Percentiles rank a stretch among this genome's conserved stretches.
phyloP scores from a whole-genome alignment of 2,797 vertebrate genomes.

The Coccyzus lansbergi region DNA sequence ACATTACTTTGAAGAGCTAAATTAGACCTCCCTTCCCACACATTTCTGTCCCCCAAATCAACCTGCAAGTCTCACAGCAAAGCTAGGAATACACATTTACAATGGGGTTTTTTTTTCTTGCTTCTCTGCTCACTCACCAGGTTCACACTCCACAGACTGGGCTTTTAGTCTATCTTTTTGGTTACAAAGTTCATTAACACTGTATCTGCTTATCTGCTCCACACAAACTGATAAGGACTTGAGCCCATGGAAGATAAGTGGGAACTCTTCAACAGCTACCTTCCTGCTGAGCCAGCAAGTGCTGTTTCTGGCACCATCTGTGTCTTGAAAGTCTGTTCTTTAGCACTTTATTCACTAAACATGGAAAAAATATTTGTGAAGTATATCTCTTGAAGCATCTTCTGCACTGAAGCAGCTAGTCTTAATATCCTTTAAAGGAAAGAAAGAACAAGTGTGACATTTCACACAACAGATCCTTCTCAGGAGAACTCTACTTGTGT shows the following conservation, averaged over 20 bases:
- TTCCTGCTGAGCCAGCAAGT: slow-evolving; percentile 60
- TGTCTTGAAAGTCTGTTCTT: slow-evolving; percentile 47
- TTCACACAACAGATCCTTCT: neutral
- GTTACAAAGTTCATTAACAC: slow-evolving; percentile 42
- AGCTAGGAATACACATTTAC: slow-evolving; percentile 14
- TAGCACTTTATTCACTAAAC: slow-evolving; percentile 8
- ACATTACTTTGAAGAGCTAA: slow-evolving; percentile 20
- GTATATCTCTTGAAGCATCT: neutral
- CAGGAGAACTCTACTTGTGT: neutral
- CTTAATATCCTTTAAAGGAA: neutral
- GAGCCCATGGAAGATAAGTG: slow-evolving; percentile 31
- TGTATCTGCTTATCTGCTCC: slow-evolving; percentile 39
- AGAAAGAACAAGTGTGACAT: neutral
- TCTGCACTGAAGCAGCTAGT: neutral
- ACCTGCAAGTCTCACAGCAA: slow-evolving; percentile 42
- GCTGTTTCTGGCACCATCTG: slow-evolving; percentile 55
- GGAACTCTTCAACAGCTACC: slow-evolving; percentile 40
- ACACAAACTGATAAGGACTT: slow-evolving; percentile 8
- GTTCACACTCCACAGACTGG: neutral
- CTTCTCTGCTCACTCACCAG: slow-evolving; percentile 35
- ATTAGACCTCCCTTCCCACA: slow-evolving; percentile 21
- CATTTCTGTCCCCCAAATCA: neutral
- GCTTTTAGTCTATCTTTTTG: slow-evolving; percentile 38
- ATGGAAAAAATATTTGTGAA: slow-evolving; percentile 24
- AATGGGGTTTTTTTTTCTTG: neutral